phyloP scores from a whole-genome alignment of 2,113 vertebrate species.

The Dasyprocta punctata region DNA sequence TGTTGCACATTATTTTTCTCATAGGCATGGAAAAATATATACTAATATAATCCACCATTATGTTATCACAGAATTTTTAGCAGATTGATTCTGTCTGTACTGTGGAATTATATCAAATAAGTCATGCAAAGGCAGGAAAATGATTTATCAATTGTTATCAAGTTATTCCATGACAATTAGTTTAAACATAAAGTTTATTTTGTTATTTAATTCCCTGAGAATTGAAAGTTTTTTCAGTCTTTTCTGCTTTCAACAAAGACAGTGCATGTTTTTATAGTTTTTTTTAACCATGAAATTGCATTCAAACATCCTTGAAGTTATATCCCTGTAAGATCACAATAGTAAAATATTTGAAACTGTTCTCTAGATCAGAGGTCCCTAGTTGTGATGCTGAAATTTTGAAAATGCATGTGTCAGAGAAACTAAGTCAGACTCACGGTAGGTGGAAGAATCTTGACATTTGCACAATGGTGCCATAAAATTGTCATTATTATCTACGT shows the following conservation, averaged over 20 bases:
- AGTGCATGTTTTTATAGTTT: background rate
- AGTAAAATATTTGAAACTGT: background rate
- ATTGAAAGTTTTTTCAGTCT: background rate
- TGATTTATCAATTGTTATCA: background rate
- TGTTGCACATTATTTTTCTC: background rate
- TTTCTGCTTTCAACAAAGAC: background rate
- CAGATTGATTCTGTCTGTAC: background rate
- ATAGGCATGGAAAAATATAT: background rate
- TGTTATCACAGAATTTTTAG: background rate
- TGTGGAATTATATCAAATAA: background rate
- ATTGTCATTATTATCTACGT: background rate
- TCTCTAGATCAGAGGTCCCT: background rate
- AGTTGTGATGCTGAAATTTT: background rate
- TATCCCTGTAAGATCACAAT: background rate
- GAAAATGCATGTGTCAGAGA: fast-evolving
- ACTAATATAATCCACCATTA: background rate
- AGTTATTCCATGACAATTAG: background rate
- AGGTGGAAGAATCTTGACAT: background rate
- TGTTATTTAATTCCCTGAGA: background rate
- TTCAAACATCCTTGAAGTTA: background rate
- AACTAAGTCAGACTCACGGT: background rate
- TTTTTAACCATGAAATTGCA: background rate
- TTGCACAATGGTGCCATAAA: background rate
- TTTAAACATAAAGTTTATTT: background rate
- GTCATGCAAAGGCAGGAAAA: background rate